These are phyloP conservation scores for Triplophysa bombifrons DNA, from an alignment of 2,797 vertebrate species.

Conservation along the genomic window DNA sequence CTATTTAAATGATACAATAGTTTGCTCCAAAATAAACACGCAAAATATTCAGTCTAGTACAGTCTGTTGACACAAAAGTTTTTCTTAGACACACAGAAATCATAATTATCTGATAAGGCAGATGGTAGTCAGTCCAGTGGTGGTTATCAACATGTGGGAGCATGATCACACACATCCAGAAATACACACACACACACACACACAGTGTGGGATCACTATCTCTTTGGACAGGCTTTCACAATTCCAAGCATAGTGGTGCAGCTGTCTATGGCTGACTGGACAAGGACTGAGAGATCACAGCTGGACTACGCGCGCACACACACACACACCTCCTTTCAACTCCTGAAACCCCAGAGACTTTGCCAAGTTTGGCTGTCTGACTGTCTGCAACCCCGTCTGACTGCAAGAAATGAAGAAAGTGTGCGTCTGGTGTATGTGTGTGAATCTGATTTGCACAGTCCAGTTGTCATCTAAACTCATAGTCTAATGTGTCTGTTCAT, in stretches of 20 bases:
- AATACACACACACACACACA: slow-evolving; percentile 42
- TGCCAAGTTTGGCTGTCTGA: slow-evolving; percentile 44
- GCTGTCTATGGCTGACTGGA: slow-evolving; percentile 55
- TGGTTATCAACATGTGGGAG: slow-evolving; percentile 22
- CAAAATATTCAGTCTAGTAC: background rate
- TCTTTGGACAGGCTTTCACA: slow-evolving; percentile 50
- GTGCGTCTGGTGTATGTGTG: slow-evolving; percentile 38
- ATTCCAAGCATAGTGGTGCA: slow-evolving; percentile 43
- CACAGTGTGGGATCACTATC: slow-evolving; percentile 38
- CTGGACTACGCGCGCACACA: slow-evolving; percentile 40
- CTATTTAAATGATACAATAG: background rate
- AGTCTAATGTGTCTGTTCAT: slow-evolving; percentile 5
- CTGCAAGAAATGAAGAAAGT: slow-evolving; percentile 26
- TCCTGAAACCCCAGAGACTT: slow-evolving; percentile 47
- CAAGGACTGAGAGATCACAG: slow-evolving; percentile 51
- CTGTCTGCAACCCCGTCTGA: slow-evolving; percentile 43
- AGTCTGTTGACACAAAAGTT: background rate
- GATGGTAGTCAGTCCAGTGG: slow-evolving; percentile 6
- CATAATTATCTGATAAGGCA: slow-evolving; percentile 29
- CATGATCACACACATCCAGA: slow-evolving; percentile 15
- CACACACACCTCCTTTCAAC: slow-evolving; percentile 20
- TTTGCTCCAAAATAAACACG: background rate
- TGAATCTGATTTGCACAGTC: slow-evolving; percentile 30
- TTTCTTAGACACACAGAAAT: slow-evolving; percentile 11
- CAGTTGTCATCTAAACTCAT: background rate